Percentiles rank a stretch among this genome's conserved stretches.
These are phyloP conservation scores for Aix galericulata DNA, from an alignment of 2,113 vertebrate species.

Conservation along the genomic window DNA sequence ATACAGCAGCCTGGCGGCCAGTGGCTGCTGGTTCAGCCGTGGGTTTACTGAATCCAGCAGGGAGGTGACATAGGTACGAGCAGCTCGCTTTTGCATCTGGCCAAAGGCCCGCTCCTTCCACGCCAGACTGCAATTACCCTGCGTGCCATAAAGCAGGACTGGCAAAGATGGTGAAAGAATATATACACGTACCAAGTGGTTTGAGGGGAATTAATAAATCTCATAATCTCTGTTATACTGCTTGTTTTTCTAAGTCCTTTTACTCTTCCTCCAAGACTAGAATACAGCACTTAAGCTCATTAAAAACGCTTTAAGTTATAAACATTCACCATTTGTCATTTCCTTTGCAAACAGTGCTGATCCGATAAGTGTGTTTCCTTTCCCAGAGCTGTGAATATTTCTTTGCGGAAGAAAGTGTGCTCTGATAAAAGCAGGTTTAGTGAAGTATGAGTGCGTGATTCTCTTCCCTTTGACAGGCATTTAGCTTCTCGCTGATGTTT, in stretches of 20 bases:
- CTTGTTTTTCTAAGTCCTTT: conserved; percentile 47
- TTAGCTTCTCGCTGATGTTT: neutral
- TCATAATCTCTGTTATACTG: neutral
- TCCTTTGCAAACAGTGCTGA: conserved; percentile 57
- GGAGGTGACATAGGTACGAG: neutral
- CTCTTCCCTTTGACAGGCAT: neutral
- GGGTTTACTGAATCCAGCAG: neutral
- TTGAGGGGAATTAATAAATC: neutral
- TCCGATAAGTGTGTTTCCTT: conserved; percentile 66
- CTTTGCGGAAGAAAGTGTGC: conserved; percentile 15
- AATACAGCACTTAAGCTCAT: conserved; percentile 30
- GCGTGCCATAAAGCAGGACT: neutral
- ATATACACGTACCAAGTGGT: neutral
- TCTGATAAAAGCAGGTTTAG: conserved; percentile 38
- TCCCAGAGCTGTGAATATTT: conserved; percentile 15
- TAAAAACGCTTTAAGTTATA: conserved; percentile 37
- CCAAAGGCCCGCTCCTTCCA: neutral
- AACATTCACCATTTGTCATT: conserved; percentile 53
- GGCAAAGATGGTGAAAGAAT: neutral
- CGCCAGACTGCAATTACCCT: conserved; percentile 36
- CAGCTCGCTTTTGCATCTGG: neutral
- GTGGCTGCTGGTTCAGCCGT: neutral
- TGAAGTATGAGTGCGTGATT: neutral
- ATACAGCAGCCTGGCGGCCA: neutral
- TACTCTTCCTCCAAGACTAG: conserved; percentile 1